Conservation (phyloP, 1,140 invertebrate species). For the Ceratosolen solmsi region DNA sequence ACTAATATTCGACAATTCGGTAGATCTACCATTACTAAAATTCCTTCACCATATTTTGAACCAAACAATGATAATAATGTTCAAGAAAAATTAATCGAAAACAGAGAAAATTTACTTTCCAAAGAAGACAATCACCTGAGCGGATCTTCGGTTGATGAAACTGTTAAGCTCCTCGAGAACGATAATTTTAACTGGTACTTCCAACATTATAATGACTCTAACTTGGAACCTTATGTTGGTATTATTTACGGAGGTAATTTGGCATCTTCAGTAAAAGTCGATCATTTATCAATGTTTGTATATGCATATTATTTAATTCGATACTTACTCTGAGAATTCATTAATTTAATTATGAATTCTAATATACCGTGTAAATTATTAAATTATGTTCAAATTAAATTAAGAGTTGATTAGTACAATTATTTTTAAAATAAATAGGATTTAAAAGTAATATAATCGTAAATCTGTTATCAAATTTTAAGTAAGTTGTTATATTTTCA, state of each 20-base stretch:
- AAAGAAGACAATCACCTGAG: conserved; percentile 47
- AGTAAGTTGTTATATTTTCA: background rate
- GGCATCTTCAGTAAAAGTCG: background rate
- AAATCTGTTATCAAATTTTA: background rate
- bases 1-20: conserved; percentile 64
- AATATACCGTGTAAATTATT: background rate
- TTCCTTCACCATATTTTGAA: conserved; percentile 72
- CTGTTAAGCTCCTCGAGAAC: conserved; percentile 61
- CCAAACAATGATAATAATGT: conserved; percentile 50
- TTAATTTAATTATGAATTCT: background rate
- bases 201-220: conserved; percentile 83
- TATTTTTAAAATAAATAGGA: background rate
- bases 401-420: background rate
- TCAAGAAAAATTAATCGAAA: conserved; percentile 20
- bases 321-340: conserved; percentile 6
- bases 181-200: conserved; percentile 84
- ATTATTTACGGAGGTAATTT: conserved; percentile 55
- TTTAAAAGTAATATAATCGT: background rate
- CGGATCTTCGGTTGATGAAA: conserved; percentile 50
- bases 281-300: background rate
- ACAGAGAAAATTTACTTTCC: conserved; percentile 46
- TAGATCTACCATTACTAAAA: conserved; percentile 78
- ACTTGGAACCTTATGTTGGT: conserved; percentile 79
- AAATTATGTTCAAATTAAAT: no score
- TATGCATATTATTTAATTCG: conserved; percentile 6